Evolutionary conservation across 2,888 invertebrate species (phyloP).

Genomic region (Acrobasis suavella): DNA sequence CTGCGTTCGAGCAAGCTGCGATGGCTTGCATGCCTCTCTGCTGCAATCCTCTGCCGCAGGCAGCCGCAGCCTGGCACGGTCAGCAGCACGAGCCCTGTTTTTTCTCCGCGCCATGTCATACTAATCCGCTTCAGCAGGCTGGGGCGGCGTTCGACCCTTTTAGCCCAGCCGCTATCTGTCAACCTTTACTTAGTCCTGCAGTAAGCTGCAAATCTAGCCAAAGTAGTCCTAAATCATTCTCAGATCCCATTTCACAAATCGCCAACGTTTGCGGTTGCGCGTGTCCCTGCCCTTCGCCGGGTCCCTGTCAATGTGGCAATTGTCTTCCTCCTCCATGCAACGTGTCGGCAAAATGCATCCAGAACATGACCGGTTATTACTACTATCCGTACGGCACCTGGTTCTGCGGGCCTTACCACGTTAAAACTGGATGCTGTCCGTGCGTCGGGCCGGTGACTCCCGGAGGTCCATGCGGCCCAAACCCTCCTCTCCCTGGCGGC

Average conservation of each 20-base stretch:
- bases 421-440: constrained; percentile 31
- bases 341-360: constrained; percentile 38
- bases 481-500: constrained; percentile 14
- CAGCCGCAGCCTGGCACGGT: not conserved
- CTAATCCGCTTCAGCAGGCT: not conserved
- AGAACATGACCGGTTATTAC: constrained; percentile 45
- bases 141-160: constrained; percentile 1
- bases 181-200: too few species aligned
- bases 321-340: constrained; percentile 37
- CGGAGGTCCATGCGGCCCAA: constrained; percentile 20
- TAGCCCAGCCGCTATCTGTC: too few species aligned
- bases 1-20: not conserved
- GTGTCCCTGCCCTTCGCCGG: constrained; percentile 12
- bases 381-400: constrained; percentile 48
- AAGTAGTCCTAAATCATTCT: not conserved
- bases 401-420: constrained; percentile 50
- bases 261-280: constrained; percentile 27
- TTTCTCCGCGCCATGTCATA: not conserved
- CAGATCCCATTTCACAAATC: constrained; percentile 22
- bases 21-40: constrained; percentile 15
- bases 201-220: too few species aligned
- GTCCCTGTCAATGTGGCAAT: not conserved
- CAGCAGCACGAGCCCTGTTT: not conserved
- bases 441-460: constrained; percentile 12
- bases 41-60: not conserved